phyloP scores from a whole-genome alignment of 2,888 invertebrate species.

The Pantelozetes paolii region DNA sequence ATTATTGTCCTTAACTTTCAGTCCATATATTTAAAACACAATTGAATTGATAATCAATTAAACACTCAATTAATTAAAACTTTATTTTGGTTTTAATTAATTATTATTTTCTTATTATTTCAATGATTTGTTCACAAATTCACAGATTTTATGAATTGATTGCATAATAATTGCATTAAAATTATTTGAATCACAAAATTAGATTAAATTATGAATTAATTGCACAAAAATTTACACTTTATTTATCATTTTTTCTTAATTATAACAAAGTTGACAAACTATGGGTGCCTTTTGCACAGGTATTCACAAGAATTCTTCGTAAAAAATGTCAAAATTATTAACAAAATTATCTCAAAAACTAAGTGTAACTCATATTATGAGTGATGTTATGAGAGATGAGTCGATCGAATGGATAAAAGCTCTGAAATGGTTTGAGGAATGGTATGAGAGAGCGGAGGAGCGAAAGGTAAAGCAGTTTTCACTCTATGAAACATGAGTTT shows the following conservation, averaged over 20 bases:
- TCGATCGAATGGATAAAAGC: conserved; percentile 9
- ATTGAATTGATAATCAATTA: not conserved
- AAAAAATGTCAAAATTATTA: not conserved
- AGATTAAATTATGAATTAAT: not conserved
- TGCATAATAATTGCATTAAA: not conserved
- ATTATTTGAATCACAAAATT: not conserved
- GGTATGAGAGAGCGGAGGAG: conserved; percentile 12
- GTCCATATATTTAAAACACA: not conserved
- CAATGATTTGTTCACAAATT: not conserved
- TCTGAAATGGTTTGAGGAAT: not conserved
- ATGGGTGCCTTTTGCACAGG: not conserved
- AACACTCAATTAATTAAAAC: not conserved
- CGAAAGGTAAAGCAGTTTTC: not conserved
- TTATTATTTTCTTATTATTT: not conserved
- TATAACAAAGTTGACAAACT: not conserved
- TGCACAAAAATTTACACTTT: not conserved
- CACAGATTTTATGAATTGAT: not conserved
- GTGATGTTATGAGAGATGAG: not conserved
- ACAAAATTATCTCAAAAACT: not conserved
- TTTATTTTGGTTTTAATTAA: not conserved
- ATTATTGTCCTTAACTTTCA: conserved; percentile 5
- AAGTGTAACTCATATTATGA: not conserved
- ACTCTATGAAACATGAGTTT: conserved; percentile 22
- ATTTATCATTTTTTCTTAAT: no score
- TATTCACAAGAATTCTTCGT: not conserved